Base-by-base conservation (phyloP, 2,797 vertebrate genomes). In the Micropoecilia bifurca region DNA sequence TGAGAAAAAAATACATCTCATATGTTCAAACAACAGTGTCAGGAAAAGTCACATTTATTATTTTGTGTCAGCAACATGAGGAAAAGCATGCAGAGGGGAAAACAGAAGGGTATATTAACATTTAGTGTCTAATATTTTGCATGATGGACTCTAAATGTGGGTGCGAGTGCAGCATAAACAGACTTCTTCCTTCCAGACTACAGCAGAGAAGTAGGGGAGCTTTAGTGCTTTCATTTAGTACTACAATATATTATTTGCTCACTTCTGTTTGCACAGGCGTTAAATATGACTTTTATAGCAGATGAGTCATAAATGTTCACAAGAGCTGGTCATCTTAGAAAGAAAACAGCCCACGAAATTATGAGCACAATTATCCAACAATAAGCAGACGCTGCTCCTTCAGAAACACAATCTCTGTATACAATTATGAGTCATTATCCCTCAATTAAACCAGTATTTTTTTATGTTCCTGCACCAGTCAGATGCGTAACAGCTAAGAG, bases 181-280 rank as follows among this genome's bases (percentile, higher is more conserved):
- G 9, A 71, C 13, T 3, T 16, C 43, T n/a, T 13, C 39, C 0
- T 0, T 6, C 63, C 61, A 57, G 63, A 30, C 48, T 25, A 12
- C 66, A n/a, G 25, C 0, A 18, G 18, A 3, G 22, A 47, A 4
- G 71, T 5, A 53, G 46, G 30, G 20, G 53, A 68, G 45, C 45
- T 25, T 63, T 61, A 25, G 39, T 73, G 30, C 7, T 53, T 50
- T 36, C 72, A 22, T 46, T 41, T 30, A 0, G 43, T 28, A 55
- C 41, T 4, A 7, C 41, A 53, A 14, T 45, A 41, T 59, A 33
- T 63, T 20, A 45, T 50, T 74, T 76, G 77, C 0, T 71, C 22
- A 18, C 68, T 76, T 80, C 13, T 78, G 18, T 79, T 80, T 84
- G 61, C 53, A 43, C 30, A 63, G 30, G 36, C 57, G 46, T 74